Evolutionary conservation across 2,113 vertebrate genomes (phyloP).

Genomic region (Cepphus grylle): DNA sequence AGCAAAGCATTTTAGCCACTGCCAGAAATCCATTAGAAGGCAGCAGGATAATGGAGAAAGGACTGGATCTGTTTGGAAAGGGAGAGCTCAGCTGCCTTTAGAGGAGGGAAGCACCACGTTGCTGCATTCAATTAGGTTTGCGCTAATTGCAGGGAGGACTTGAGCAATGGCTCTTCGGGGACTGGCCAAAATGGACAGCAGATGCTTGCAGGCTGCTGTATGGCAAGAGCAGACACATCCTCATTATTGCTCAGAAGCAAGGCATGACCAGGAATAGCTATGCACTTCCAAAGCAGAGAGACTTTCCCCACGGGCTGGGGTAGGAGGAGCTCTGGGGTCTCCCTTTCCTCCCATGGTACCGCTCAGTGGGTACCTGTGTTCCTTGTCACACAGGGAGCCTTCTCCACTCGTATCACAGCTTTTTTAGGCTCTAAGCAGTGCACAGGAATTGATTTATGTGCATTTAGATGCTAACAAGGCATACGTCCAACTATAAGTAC

Average conservation of each 20-base stretch:
- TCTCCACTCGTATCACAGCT: rapidly evolving
- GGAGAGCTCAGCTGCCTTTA: neutral
- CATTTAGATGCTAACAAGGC: neutral
- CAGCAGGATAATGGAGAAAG: neutral
- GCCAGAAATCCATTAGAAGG: neutral
- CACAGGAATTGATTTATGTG: neutral
- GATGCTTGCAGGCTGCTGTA: neutral
- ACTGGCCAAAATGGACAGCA: neutral
- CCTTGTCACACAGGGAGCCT: neutral
- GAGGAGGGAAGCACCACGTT: neutral
- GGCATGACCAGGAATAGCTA: neutral
- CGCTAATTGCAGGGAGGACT: neutral
- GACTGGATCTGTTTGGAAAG: neutral
- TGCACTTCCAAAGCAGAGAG: rapidly evolving
- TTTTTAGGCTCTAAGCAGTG: neutral
- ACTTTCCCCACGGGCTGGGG: neutral
- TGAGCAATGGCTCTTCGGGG: neutral
- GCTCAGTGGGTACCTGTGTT: neutral
- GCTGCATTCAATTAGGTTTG: neutral
- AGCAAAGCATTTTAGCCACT: neutral
- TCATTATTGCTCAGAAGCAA: neutral
- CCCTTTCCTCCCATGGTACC: neutral
- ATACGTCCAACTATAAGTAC: neutral
- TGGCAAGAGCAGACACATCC: no score
- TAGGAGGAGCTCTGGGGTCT: neutral